phyloP scores from a whole-genome alignment of 1,140 invertebrate species.

The Epicauta chinensis region DNA sequence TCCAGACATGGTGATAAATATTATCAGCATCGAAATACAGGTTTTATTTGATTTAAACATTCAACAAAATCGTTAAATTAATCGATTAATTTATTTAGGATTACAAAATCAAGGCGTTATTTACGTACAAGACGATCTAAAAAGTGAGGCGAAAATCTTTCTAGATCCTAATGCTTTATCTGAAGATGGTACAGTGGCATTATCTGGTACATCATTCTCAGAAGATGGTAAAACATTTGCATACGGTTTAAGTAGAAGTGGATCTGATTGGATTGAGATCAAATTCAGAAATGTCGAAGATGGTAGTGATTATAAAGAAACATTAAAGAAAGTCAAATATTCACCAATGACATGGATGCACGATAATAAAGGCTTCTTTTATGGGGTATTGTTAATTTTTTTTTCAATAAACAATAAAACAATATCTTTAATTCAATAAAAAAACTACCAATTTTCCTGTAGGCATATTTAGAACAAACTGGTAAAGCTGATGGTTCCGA shows the following conservation, averaged over 20 bases:
- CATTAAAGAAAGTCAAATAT: slow-evolving; percentile 88
- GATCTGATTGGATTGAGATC: slow-evolving; percentile 94
- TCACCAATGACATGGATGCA: slow-evolving; percentile 89
- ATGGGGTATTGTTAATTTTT: slow-evolving; percentile 59
- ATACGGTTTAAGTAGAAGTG: slow-evolving; percentile 86
- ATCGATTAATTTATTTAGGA: slow-evolving; percentile 22
- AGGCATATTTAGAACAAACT: slow-evolving; percentile 68
- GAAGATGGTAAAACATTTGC: slow-evolving; percentile 87
- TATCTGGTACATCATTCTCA: slow-evolving; percentile 75
- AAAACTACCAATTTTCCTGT: slow-evolving; percentile 20
- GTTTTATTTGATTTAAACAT: slow-evolving; percentile 37
- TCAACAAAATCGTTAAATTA: no score
- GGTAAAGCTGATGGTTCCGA: slow-evolving; percentile 85
- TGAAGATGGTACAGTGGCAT: slow-evolving; percentile 86
- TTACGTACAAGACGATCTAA: slow-evolving; percentile 80
- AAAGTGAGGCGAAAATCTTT: slow-evolving; percentile 79
- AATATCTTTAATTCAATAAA: slow-evolving; percentile 38
- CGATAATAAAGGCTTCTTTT: slow-evolving; percentile 93
- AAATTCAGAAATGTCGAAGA: slow-evolving; percentile 73
- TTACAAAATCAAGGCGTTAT: slow-evolving; percentile 67
- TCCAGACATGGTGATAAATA: slow-evolving; percentile 77
- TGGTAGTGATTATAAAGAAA: slow-evolving; percentile 82
- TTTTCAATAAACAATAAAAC: slow-evolving; percentile 1
- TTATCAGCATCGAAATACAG: slow-evolving; percentile 91
- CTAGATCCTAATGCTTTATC: slow-evolving; percentile 92